Base-by-base conservation (phyloP, 2,888 invertebrate genomes). In the Philereme transversata region DNA sequence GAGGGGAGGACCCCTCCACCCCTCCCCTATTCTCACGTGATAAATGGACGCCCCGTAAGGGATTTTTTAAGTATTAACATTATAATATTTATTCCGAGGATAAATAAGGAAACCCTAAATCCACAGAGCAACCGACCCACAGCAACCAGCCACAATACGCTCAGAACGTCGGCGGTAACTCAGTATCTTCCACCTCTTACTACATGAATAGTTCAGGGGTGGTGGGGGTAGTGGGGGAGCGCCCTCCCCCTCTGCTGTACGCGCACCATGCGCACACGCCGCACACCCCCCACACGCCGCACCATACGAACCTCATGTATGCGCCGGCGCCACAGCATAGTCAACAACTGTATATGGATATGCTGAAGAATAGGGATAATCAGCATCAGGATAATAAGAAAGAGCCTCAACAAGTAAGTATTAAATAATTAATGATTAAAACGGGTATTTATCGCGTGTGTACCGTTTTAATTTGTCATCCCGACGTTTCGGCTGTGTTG, bases 211-310 rank as follows among this genome's bases (percentile, higher is more conserved):
- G 87, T 5, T 86, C 88, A 0, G 86, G 86, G 10, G 90, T 88
- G n/a, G 86, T 88, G 49, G 84, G 86, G 40, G 65, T 86, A 60
- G 89, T 88, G 8, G 83, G 82, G 0, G 90, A 91, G 65, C 78
- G 90, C 0, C 87, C 90, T 1, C 91, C 91, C 0, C 90, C 91
- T 0, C 68, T 92, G 11, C 66, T 92, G 64, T 92, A 91, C 76
- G 86, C 89, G 9, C 88, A 88, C 66, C 90, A 88, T 67, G 84
- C 84, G 3, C 90, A 91, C 71, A 86, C 89, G 5, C 87, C 88
- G 4, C 86, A 86, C 67, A 78, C 87, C 0, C 86, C 87, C 1
- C 85, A 86, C 59, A 81, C 84, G 38, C 84, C 86, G 11, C 88
- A 89, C 59, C 86, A 87, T 66, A 85, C 88, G 60, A 87, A 86